Evolutionary conservation across 2,888 invertebrate genomes (phyloP).

Genomic region (Melanchra persicariae): DNA sequence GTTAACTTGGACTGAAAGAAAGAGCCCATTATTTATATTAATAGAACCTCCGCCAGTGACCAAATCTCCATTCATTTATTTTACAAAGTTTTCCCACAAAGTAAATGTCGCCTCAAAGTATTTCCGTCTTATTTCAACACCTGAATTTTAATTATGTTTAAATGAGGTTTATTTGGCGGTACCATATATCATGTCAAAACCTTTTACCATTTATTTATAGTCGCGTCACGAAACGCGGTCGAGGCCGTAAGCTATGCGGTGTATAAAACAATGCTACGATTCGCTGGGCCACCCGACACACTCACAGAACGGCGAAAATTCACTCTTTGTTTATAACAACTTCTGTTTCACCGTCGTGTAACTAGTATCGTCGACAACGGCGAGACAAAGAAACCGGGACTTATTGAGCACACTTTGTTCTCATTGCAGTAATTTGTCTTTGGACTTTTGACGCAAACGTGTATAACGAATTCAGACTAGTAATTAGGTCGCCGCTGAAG

Average conservation of each 20-base stretch:
- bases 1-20: constrained; percentile 40
- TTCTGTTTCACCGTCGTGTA: constrained; percentile 37
- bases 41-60: constrained; percentile 25
- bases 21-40: constrained; percentile 47
- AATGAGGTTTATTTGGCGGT: constrained; percentile 55
- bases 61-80: constrained; percentile 23
- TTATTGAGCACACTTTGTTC: constrained; percentile 20
- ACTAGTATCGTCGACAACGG: constrained; percentile 32
- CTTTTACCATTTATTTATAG: constrained; percentile 70
- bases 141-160: constrained; percentile 57
- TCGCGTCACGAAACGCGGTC: constrained; percentile 72
- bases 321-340: constrained; percentile 25
- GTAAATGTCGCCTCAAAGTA: constrained; percentile 29
- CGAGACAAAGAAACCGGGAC: constrained; percentile 17
- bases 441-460: constrained; percentile 33
- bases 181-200: constrained; percentile 64
- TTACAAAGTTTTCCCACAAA: constrained; percentile 26
- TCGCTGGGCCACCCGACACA: constrained; percentile 27
- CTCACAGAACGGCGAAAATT: constrained; percentile 42
- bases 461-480: constrained; percentile 33
- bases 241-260: constrained; percentile 70
- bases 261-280: constrained; percentile 70
- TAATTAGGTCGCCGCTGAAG: constrained; percentile 43
- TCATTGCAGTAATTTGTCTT: constrained; percentile 20
- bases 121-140: constrained; percentile 48